phyloP scores from a whole-genome alignment of 1,140 invertebrate genomes.

The Drosophila nannoptera region DNA sequence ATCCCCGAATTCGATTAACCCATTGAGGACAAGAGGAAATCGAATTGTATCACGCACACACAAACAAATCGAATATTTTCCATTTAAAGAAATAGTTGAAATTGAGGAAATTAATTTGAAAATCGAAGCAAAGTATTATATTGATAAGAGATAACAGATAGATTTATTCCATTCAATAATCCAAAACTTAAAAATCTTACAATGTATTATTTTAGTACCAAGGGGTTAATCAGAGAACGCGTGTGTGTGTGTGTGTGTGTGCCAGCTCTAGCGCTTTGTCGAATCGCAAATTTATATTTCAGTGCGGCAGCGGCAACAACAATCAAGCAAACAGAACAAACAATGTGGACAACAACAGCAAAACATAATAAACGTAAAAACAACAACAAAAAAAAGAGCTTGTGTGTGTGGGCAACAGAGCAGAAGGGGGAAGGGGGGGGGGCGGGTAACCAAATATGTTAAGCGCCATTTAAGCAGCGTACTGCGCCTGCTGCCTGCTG shows the following conservation, averaged over 20 bases:
- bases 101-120: neutral
- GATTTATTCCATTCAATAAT: neutral
- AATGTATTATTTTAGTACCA: slow-evolving; percentile 1
- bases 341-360: slow-evolving; percentile 45
- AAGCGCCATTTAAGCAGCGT: slow-evolving; percentile 68
- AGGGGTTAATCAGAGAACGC: slow-evolving; percentile 36
- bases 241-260: slow-evolving; percentile 26
- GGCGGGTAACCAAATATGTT: slow-evolving; percentile 66
- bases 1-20: slow-evolving; percentile 45
- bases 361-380: slow-evolving; percentile 2
- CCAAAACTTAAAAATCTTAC: neutral
- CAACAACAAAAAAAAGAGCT: slow-evolving; percentile 9
- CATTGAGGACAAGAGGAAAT: slow-evolving; percentile 11
- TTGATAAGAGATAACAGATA: no score
- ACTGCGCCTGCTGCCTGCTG: slow-evolving; percentile 18
- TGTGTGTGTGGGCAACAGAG: no score
- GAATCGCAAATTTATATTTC: slow-evolving; percentile 57
- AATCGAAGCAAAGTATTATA: no score
- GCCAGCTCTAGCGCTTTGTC: slow-evolving; percentile 40
- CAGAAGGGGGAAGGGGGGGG: no score
- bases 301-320: slow-evolving; percentile 33
- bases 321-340: slow-evolving; percentile 55
- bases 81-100: neutral
- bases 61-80: no score
- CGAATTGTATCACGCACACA: no score